phyloP scores from a whole-genome alignment of 2,888 invertebrate species.

The Drosophila lutescens region DNA sequence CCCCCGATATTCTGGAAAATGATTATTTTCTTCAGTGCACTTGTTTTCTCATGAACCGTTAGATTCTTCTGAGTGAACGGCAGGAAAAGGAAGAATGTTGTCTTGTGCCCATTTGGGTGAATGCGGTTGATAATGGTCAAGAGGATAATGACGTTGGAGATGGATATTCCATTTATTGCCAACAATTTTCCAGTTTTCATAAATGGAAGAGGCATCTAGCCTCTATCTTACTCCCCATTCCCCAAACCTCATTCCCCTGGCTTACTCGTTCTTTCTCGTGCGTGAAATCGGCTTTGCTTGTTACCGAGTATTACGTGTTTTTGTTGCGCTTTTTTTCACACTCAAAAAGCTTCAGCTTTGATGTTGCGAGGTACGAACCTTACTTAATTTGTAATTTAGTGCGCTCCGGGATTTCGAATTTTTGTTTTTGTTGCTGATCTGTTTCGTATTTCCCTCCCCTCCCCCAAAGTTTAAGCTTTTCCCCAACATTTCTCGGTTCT shows the following conservation, averaged over 20 bases:
- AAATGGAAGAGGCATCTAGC: constrained; percentile 18
- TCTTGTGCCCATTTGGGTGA: constrained; percentile 39
- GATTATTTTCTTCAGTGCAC: constrained; percentile 9
- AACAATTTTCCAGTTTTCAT: constrained; percentile 59
- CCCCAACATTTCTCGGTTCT: constrained; percentile 46
- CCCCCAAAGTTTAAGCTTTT: constrained; percentile 2
- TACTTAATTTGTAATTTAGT: constrained; percentile 74
- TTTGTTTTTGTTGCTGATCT: constrained; percentile 46
- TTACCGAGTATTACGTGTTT: constrained; percentile 28
- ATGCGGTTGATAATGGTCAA: constrained; percentile 27
- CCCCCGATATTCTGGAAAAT: too few relatives aligned
- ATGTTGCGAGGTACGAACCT: constrained; percentile 45
- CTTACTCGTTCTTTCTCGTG: constrained; percentile 38
- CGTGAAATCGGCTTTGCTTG: constrained; percentile 62
- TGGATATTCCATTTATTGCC: constrained; percentile 62
- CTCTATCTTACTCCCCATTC: neutral
- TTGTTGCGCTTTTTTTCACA: constrained; percentile 58
- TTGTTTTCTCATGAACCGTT: constrained; percentile 51
- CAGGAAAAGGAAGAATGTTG: constrained; percentile 28
- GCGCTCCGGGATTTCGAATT: constrained; percentile 40
- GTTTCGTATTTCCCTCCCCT: constrained; percentile 43
- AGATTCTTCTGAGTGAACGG: constrained; percentile 39
- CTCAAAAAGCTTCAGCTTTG: constrained; percentile 36
- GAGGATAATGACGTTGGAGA: constrained; percentile 46
- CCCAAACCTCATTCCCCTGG: neutral